Base-by-base conservation (phyloP, 2,113 vertebrate species). In the Python bivittatus region DNA sequence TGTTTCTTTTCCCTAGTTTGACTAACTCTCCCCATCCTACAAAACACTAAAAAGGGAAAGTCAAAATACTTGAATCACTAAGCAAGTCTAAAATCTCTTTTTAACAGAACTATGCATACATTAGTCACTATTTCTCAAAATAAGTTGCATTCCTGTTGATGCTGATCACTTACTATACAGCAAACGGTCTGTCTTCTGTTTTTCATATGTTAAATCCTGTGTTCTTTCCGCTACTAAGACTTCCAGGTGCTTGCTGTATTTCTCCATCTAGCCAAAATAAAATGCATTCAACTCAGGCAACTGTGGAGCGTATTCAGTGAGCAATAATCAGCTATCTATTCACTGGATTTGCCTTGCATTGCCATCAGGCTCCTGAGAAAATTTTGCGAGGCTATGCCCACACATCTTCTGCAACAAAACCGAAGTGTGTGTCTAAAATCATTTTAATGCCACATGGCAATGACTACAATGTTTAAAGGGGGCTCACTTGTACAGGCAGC, bases 241-340 rank as follows among this genome's bases (percentile, higher is more conserved):
- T 97, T 99, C 98, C 97, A 99, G 96, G 89, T 99, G 98, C 96
- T 98, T 98, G 84, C 98, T 99, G 88, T 99, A 98, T 93, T 98
- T 99, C 97, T 99, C 98, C 98, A 99, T 98, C 98, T 99, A 97
- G 94, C 56, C 5, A 96, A 95, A 95, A 54, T 86, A 84, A 57
- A 61, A 92, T 64, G n/a, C 38, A 61, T 88, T 89, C 52, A 92
- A 56, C 23, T 7, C 58, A 48, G 54, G 44, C 22, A 89, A 60
- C 54, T 29, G 11, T 1, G 38, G 64, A 84, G n/a, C 87, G 53
- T 92, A 8, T 17, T 89, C 56, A 64, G 0, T 88, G 15, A 79
- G 53, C 91, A 9, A 29, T 61, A 93, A 88, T 29, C 57, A 4
- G 4, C 1, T 84, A 2, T 89, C 25, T 8, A 92, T 29, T 27